Evolutionary conservation across 1,140 invertebrate genomes (phyloP), one percentile per base, ranked within the genome.

Genomic region (Argopecten irradians): DNA sequence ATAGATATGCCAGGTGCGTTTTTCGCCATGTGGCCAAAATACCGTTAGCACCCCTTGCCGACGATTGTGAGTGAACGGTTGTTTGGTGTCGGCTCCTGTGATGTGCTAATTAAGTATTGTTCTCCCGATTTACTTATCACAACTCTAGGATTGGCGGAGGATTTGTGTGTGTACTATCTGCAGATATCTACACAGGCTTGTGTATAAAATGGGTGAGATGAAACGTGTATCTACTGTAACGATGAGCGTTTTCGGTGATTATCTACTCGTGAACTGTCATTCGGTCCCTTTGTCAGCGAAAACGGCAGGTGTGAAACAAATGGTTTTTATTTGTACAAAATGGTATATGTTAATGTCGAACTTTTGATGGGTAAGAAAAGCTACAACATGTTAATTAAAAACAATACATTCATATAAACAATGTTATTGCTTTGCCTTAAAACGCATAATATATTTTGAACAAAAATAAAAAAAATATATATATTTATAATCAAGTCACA

Each of bases 1-100:
- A 71, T n/a, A 28, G 5, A 71, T 71, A n/a, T 28, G 55, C 55
- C 55, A 71, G 55, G 55, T 71, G 55, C n/a, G n/a, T 5, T 71
- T 71, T 71, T 28, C n/a, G 55, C 55, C 55, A 71, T 71, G 55
- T 71, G 22, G 55, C n/a, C 55, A n/a, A 71, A 71, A 71, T 71
- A 28, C 55, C 55, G 55, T n/a, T 71, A 71, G n/a, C 55, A 71
- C 55, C 16, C n/a, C n/a, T 71, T n/a, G 19, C 22, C 22, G 43
- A 46, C 22, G 5, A 39, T 39, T 13, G 13, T 5, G 55, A 71
- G 55, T 71, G 55, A 71, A 71, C n/a, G 22, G 55, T 71, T 0
- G 22, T 71, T 1, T 71, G n/a, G 22, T 71, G 55, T 71, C 55
- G 55, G 55, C 22, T 28, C 55, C 8, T 71, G 22, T 71, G 55